These are phyloP conservation scores for Neoaliturus tenellus DNA, from an alignment of 2,888 invertebrate species.

Conservation along the genomic window DNA sequence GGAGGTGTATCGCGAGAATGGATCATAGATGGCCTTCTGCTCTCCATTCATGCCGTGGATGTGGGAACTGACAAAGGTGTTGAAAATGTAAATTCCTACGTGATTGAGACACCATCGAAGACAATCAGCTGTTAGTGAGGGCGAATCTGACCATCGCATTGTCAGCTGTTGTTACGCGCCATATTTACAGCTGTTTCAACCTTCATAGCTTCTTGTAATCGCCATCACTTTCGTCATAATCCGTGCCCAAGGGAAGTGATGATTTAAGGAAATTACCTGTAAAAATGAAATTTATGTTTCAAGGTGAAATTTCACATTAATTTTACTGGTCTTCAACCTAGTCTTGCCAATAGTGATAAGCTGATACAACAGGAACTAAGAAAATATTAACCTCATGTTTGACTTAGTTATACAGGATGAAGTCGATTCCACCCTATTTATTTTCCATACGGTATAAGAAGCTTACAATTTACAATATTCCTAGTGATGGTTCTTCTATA, in stretches of 20 bases:
- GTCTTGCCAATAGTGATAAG: no score
- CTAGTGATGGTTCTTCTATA: no score
- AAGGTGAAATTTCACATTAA: conserved; percentile 3
- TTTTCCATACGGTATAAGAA: no score
- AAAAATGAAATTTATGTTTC: not conserved
- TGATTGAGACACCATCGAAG: conserved; percentile 24
- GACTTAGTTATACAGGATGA: no score
- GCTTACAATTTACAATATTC: no score
- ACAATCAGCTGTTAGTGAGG: conserved; percentile 24
- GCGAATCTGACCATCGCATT: not conserved
- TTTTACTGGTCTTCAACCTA: no score
- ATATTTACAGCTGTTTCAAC: conserved; percentile 8
- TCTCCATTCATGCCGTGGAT: not conserved
- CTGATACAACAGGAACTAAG: no score
- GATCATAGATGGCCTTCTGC: not conserved
- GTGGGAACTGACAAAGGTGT: conserved; percentile 17
- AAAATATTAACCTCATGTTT: no score
- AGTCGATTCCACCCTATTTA: no score
- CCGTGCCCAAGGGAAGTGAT: conserved; percentile 9
- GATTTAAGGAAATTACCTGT: not conserved
- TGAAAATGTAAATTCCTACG: not conserved
- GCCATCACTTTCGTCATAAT: conserved; percentile 35
- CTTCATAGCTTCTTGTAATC: conserved; percentile 6
- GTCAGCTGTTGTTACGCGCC: not conserved
- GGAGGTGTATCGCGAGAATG: conserved; percentile 10